These are phyloP conservation scores for Folsomia candida DNA, from an alignment of 2,888 invertebrate species.

Conservation along the genomic window DNA sequence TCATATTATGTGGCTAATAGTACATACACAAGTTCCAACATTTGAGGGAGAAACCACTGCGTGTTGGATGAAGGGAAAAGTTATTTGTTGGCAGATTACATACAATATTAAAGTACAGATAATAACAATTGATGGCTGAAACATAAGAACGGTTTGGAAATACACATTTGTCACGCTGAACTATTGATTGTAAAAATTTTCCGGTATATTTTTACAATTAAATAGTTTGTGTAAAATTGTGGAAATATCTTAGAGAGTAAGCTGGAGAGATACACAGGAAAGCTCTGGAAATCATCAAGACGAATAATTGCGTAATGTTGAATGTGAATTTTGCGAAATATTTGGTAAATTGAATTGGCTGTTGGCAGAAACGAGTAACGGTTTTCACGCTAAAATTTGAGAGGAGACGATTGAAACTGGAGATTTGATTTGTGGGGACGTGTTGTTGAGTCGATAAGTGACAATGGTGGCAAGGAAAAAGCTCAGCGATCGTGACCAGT, in stretches of 20 bases:
- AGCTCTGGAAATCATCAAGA: background rate
- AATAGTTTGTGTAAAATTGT: background rate
- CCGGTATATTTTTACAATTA: too few relatives aligned
- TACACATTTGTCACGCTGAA: background rate
- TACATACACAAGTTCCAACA: constrained; percentile 21
- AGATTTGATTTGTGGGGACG: background rate
- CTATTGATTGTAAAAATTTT: background rate
- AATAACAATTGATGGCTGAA: too few relatives aligned
- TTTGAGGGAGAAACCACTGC: constrained; percentile 6
- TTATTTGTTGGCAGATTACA: too few relatives aligned
- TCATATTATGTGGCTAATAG: background rate
- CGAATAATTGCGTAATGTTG: background rate
- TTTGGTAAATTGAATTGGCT: background rate
- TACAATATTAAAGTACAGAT: background rate
- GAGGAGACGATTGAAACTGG: too few relatives aligned
- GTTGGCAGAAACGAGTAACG: background rate
- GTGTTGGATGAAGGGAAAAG: background rate
- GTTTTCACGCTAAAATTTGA: too few relatives aligned
- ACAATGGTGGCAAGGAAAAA: constrained; percentile 2
- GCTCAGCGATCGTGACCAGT: constrained; percentile 23
- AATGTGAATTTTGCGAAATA: background rate
- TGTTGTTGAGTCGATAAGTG: too few relatives aligned
- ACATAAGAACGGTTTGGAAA: too few relatives aligned
- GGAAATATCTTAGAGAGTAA: background rate
- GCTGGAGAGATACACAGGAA: background rate